Percentiles rank a stretch among this genome's conserved stretches.
These are phyloP conservation scores for Hydropotes inermis DNA, from an alignment of 2,113 vertebrate genomes.

Conservation along the genomic window DNA sequence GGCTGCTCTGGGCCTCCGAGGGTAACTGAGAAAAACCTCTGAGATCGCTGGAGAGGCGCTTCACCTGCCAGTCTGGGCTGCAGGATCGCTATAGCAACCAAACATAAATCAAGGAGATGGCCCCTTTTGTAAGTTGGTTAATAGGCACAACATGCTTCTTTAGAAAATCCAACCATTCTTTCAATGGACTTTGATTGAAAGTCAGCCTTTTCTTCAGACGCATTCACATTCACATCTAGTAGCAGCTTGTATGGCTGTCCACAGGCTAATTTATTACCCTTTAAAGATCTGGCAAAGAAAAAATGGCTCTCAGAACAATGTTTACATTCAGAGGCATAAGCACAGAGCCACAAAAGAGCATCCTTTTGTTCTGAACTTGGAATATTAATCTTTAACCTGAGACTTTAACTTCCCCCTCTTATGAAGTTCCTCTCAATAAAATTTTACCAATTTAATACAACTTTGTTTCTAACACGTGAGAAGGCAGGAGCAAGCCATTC, in stretches of 20 bases:
- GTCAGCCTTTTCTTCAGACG: conserved; percentile 90
- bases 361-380: conserved; percentile 85
- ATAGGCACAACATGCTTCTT: conserved; percentile 96
- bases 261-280: conserved; percentile 92
- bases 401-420: conserved; percentile 78
- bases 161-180: conserved; percentile 94
- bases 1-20: conserved; percentile 70
- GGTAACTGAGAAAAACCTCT: conserved; percentile 81
- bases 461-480: conserved; percentile 63
- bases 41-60: conserved; percentile 83
- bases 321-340: conserved; percentile 90
- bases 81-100: conserved; percentile 88
- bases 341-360: conserved; percentile 86
- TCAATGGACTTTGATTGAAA: conserved; percentile 97
- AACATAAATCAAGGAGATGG: conserved; percentile 95
- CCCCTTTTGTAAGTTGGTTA: conserved; percentile 95
- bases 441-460: conserved; percentile 79
- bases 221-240: conserved; percentile 93
- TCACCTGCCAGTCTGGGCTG: conserved; percentile 86
- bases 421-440: conserved; percentile 78
- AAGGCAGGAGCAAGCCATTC: conserved; percentile 39
- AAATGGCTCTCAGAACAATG: conserved; percentile 88
- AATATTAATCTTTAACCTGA: conserved; percentile 88
- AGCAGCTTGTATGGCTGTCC: conserved; percentile 95
- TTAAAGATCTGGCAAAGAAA: conserved; percentile 92